These are phyloP conservation scores for Thereva unica DNA, from an alignment of 2,888 invertebrate genomes.

Conservation along the genomic window DNA sequence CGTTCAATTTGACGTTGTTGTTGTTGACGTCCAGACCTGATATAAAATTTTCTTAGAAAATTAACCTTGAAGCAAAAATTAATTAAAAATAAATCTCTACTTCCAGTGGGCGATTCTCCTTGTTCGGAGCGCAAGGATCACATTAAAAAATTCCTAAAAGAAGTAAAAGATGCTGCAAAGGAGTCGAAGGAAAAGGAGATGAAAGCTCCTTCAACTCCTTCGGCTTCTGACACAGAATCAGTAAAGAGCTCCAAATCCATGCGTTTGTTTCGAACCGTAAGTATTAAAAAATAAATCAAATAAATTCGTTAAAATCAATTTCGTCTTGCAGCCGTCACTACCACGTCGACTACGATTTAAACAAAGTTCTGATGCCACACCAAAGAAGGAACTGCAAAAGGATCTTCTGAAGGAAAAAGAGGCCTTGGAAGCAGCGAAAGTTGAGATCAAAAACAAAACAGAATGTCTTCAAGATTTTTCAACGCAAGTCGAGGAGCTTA, in stretches of 20 bases:
- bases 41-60: background rate
- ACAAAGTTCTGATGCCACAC: conserved; percentile 51
- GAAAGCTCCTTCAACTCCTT: conserved; percentile 41
- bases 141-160: conserved; percentile 58
- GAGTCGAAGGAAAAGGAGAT: conserved; percentile 53
- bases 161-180: conserved; percentile 54
- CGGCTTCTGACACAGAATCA: conserved; percentile 40
- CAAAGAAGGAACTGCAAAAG: conserved; percentile 53
- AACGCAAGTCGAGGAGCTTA: conserved; percentile 61
- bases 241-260: conserved; percentile 41
- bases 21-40: too few relatives aligned
- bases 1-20: too few relatives aligned
- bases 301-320: background rate
- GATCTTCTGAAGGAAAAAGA: conserved; percentile 61
- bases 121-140: conserved; percentile 55
- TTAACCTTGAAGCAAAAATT: background rate
- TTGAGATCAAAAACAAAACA: conserved; percentile 62
- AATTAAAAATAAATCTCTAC: background rate
- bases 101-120: conserved; percentile 43
- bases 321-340: conserved; percentile 49
- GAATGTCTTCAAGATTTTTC: conserved; percentile 59
- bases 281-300: background rate
- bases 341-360: conserved; percentile 56
- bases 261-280: conserved; percentile 44
- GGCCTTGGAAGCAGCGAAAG: conserved; percentile 51